A percentile compares a stretch with the other conserved stretches of the same genome.
phyloP scores from a whole-genome alignment of 2,888 invertebrate species.

The Apantesis nais region DNA sequence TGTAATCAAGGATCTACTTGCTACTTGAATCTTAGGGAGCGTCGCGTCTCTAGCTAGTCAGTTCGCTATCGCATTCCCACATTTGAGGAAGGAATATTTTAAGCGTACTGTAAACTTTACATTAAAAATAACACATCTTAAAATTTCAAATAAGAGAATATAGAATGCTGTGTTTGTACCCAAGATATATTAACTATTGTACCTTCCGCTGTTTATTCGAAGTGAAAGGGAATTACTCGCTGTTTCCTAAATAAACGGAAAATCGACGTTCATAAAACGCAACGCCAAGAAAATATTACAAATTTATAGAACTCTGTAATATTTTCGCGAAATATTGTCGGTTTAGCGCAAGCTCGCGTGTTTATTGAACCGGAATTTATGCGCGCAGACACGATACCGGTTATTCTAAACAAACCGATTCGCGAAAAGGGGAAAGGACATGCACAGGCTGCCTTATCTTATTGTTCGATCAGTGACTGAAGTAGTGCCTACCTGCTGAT shows the following conservation, averaged over 20 bases:
- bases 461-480: constrained; percentile 23
- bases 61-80: no score
- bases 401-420: constrained; percentile 30
- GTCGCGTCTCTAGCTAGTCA: no score
- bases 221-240: constrained; percentile 39
- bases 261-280: constrained; percentile 45
- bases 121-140: not conserved
- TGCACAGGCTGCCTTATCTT: constrained; percentile 34
- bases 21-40: no score
- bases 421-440: constrained; percentile 18
- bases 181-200: not conserved
- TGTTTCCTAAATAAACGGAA: constrained; percentile 40
- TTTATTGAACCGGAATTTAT: constrained; percentile 25
- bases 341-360: constrained; percentile 38
- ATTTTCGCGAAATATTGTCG: constrained; percentile 33
- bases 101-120: no score
- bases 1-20: no score
- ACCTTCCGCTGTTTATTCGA: constrained; percentile 32
- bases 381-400: constrained; percentile 27
- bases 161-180: not conserved
- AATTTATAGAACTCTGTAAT: constrained; percentile 38
- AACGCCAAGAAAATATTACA: constrained; percentile 19
- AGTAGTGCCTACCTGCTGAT: constrained; percentile 7
- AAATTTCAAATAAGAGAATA: not conserved
- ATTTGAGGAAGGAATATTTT: no score